These are phyloP conservation scores for Zygothrica quintamaculata DNA, from an alignment of 2,888 invertebrate species.

Conservation along the genomic window DNA sequence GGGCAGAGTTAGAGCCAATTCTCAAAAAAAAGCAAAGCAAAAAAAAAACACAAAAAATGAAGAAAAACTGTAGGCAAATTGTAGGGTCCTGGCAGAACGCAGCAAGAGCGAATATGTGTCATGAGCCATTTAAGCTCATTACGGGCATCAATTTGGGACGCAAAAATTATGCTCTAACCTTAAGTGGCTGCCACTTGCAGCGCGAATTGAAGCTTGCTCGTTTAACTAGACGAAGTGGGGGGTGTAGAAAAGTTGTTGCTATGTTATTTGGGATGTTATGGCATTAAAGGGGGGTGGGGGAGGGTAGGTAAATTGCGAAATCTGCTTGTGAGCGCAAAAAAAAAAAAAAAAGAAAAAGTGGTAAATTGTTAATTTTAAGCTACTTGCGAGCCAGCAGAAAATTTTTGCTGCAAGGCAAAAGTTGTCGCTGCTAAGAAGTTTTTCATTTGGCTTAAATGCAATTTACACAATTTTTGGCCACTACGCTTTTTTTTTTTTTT, in stretches of 20 bases:
- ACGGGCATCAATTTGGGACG: slow-evolving; percentile 82
- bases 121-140: slow-evolving; percentile 83
- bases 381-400: slow-evolving; percentile 42
- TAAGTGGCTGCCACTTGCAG: slow-evolving; percentile 66
- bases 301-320: slow-evolving; percentile 31
- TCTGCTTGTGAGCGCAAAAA: slow-evolving; percentile 62
- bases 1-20: slow-evolving; percentile 19
- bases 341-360: too few relatives aligned
- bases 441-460: slow-evolving; percentile 47
- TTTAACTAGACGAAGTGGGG: background rate
- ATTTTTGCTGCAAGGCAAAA: slow-evolving; percentile 46
- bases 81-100: slow-evolving; percentile 8
- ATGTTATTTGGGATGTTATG: too few relatives aligned
- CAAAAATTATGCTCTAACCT: slow-evolving; percentile 77
- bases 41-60: too few relatives aligned
- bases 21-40: too few relatives aligned
- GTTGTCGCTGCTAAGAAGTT: slow-evolving; percentile 38
- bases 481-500: too few relatives aligned
- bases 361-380: slow-evolving; percentile 77
- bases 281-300: slow-evolving; percentile 1
- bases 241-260: background rate
- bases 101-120: slow-evolving; percentile 74
- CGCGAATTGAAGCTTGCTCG: slow-evolving; percentile 31
- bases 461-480: slow-evolving; percentile 25
- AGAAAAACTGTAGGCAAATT: slow-evolving; percentile 46